Base-by-base conservation (phyloP, 2,113 vertebrate species). In the Rhinoderma darwinii region DNA sequence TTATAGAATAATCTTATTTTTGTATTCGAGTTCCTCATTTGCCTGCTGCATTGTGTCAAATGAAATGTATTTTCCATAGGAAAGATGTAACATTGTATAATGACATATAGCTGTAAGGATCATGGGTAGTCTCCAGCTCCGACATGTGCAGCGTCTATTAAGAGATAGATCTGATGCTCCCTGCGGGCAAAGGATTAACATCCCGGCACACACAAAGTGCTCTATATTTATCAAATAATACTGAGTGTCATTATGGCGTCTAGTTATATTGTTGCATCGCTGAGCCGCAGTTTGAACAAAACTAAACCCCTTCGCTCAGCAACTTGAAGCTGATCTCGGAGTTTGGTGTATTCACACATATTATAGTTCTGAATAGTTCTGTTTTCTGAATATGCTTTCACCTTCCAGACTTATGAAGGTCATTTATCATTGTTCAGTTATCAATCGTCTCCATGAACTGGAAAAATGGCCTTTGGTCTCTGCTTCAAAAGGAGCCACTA, bases 191-290 rank as follows among this genome's bases (percentile, higher is more conserved):
- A 68, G 44, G 84, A 79, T 86, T 86, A 79, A 79, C 30, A 47
- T 86, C 84, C 59, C 39, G 47, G 18, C 84, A 77, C 54, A 77
- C 30, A 47, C 59, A 86, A 86, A 86, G 59, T 35, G 84, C 56
- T 86, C 84, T 70, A 79, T 78, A 86, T 79, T 86, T 86, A 79
- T 79, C 84, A 79, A 68, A 79, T 79, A 86, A 79, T 86, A 50
- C 75, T 70, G 25, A 75, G 70, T 84, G 83, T 84, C 83, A 75
- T 75, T 84, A 59, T 51, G 51, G 44, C 44, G 32, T 54, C 72
- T 84, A 18, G 32, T 75, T 59, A 56, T 15, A 72, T 39, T 72
- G 68, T 39, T 25, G 68, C 32, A 39, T 39, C 20, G 37, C 66
- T 27, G 70, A 84, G 50, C 35, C 0, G 14, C 20, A 41, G 22